A percentile compares a stretch with the other conserved stretches of the same genome.
Evolutionary conservation across 2,113 vertebrate genomes (phyloP).

Genomic region (Heterocephalus glaber): DNA sequence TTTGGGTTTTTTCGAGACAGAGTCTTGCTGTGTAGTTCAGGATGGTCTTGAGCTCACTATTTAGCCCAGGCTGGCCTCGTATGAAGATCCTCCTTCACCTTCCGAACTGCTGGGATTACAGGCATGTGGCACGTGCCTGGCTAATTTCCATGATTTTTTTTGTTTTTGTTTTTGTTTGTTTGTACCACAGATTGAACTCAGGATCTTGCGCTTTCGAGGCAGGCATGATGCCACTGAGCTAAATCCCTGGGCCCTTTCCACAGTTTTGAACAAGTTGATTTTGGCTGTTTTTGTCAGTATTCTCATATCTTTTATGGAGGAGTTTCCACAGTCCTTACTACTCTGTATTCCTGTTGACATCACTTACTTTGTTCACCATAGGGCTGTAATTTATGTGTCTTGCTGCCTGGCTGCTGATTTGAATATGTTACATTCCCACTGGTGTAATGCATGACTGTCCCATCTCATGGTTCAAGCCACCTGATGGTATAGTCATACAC

Average conservation of each 20-base stretch:
- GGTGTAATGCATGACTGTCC: neutral
- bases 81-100: neutral
- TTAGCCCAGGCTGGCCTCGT: neutral
- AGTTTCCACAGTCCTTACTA: neutral
- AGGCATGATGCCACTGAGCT: no score
- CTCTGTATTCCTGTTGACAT: neutral
- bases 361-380: neutral
- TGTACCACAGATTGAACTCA: no score
- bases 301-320: neutral
- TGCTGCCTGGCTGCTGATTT: neutral
- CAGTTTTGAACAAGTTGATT: conserved; percentile 32
- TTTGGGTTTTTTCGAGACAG: neutral
- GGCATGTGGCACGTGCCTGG: neutral
- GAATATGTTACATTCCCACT: neutral
- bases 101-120: neutral
- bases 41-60: neutral
- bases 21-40: neutral
- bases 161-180: no score
- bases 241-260: neutral
- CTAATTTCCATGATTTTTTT: neutral
- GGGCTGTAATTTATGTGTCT: neutral
- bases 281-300: neutral
- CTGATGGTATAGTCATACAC: neutral
- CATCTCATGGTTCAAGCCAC: neutral
- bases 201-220: no score